Evolutionary conservation across 2,113 vertebrate species (phyloP), one percentile per base, ranked within the genome.

Genomic region (Oplegnathus fasciatus): DNA sequence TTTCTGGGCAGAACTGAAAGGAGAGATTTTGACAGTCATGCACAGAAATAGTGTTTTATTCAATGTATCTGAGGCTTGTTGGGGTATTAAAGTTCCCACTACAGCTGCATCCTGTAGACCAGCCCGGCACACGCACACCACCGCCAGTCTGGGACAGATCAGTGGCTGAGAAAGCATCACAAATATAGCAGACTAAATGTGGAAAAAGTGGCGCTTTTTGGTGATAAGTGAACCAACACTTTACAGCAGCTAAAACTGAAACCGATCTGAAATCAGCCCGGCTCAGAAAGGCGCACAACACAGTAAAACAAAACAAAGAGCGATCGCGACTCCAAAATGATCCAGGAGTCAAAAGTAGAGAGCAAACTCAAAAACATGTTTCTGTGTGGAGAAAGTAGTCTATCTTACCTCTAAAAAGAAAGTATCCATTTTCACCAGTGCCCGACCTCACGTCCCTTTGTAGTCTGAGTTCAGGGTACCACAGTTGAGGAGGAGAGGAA

Each of bases 401-500:
- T 0, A 55, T 61, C 87, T 85, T 44, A 94, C 94, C 91, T 94
- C 93, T 40, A 37, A 34, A 66, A 94, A 93, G 89, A 93, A 94
- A 18, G 86, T 89, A 40, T 95, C 93, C 94, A 95, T 95, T 62
- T 73, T n/a, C 10, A 71, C 1, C 40, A 22, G 64, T 2, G 66
- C 10, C 71, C 61, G 77, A 83, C 60, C 86, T 90, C 84, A 55
- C 84, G 85, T 87, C 89, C 87, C 90, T 94, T 94, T 94, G 90
- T 94, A 90, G 88, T 93, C 88, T 93, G 91, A 88, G 60, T 88
- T 90, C 85, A 92, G 88, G 92, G 91, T 87, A 90, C 90, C 93
- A 92, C 90, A 65, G 93, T 32, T 67, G 87, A 83, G 88, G 89
- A 90, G 86, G 91, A 90, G 89, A 89, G 84, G 68, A 80, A 60